A percentile compares a stretch with the other conserved stretches of the same genome.
phyloP scores from a whole-genome alignment of 2,113 vertebrate species.

The Cebus imitator region DNA sequence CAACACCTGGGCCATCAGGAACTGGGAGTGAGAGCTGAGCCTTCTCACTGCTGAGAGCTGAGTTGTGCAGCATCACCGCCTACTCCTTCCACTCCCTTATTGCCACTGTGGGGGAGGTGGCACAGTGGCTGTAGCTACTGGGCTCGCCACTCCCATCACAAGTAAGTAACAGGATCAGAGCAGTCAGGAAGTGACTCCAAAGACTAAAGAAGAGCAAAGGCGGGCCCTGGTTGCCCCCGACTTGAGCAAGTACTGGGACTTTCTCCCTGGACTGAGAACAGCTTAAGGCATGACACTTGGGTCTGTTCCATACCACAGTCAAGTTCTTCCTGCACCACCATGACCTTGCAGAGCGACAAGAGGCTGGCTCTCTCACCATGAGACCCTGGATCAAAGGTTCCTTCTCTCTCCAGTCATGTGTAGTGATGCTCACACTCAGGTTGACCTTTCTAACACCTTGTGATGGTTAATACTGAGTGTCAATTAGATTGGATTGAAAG shows the following conservation, averaged over 20 bases:
- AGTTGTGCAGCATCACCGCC: too few relatives aligned
- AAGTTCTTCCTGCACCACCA: accelerated
- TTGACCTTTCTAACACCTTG: background rate
- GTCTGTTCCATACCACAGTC: background rate
- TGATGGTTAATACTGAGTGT: too few relatives aligned
- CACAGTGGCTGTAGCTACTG: too few relatives aligned
- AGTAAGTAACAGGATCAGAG: background rate
- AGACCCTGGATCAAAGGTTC: background rate
- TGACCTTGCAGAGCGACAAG: background rate
- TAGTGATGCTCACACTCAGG: too few relatives aligned
- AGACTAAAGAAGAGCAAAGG: background rate
- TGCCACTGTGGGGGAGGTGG: too few relatives aligned
- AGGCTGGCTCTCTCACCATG: too few relatives aligned
- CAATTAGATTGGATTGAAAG: too few relatives aligned
- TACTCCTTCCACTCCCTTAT: too few relatives aligned
- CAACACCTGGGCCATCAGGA: background rate
- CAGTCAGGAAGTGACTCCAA: background rate
- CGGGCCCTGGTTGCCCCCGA: background rate
- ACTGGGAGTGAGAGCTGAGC: background rate
- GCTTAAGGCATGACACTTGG: too few relatives aligned
- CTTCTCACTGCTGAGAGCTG: too few relatives aligned
- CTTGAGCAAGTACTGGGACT: accelerated
- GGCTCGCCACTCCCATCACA: too few relatives aligned
- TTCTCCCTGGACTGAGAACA: too few relatives aligned
- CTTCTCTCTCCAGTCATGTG: background rate